Percentiles rank a stretch among this genome's conserved stretches.
These are phyloP conservation scores for Drosophila willistoni DNA, from an alignment of 1,140 invertebrate genomes.

Conservation along the genomic window DNA sequence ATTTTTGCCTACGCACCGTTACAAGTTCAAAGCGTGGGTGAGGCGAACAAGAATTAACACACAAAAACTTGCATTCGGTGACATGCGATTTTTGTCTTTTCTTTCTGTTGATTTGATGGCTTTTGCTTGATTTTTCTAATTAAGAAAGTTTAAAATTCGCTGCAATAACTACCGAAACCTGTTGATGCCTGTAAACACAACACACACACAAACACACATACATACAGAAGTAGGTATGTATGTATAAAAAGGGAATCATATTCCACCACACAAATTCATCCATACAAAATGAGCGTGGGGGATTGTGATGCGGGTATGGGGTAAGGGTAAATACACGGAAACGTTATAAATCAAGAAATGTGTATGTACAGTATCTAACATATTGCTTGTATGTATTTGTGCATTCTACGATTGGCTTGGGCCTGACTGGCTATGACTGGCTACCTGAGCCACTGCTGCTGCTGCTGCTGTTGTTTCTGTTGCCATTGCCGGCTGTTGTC, in stretches of 20 bases:
- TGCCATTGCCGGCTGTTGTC: constrained; percentile 27
- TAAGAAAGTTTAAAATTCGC: constrained; percentile 17
- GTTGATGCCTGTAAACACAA: constrained; percentile 43
- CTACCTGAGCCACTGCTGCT: constrained; percentile 55
- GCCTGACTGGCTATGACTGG: constrained; percentile 20
- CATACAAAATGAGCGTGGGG: background rate
- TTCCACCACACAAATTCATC: constrained; percentile 15
- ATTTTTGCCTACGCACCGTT: too few relatives aligned
- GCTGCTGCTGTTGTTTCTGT: too few relatives aligned
- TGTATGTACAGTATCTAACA: constrained; percentile 63
- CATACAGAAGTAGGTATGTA: too few relatives aligned
- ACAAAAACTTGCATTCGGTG: constrained; percentile 1
- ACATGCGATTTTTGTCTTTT: background rate
- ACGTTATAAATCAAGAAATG: constrained; percentile 46
- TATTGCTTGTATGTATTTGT: constrained; percentile 50
- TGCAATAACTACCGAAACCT: constrained; percentile 32
- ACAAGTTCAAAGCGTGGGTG: too few relatives aligned
- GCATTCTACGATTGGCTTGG: constrained; percentile 58
- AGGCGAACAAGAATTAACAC: too few relatives aligned
- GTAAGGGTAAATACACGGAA: background rate
- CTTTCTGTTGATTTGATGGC: too few relatives aligned
- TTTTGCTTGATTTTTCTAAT: background rate
- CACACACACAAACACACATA: constrained; percentile 26
- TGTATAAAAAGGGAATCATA: constrained; percentile 23
- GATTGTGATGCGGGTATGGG: background rate